Conservation (phyloP, 2,113 vertebrate genomes). For the Amblyornis subalaris region DNA sequence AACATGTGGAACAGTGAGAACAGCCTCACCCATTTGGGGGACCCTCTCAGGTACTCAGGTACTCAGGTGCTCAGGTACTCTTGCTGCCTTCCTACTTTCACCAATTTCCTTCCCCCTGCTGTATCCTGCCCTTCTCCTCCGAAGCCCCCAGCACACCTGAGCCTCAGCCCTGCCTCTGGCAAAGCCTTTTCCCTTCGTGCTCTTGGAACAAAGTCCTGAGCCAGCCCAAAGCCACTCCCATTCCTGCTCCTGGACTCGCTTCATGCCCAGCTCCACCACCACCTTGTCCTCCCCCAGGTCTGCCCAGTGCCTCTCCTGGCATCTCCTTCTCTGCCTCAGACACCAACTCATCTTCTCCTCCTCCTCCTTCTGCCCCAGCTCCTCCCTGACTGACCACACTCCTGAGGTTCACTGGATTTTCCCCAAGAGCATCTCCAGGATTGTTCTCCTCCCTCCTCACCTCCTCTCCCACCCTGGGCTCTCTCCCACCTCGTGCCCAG, state of each 20-base stretch:
- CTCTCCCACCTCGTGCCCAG: rapidly evolving
- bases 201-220: neutral
- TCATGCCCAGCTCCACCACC: neutral
- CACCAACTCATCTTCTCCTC: neutral
- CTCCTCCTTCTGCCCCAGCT: neutral
- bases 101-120: neutral
- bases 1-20: neutral
- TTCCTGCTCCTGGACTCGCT: neutral
- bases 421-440: neutral
- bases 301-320: neutral
- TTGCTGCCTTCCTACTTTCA: neutral
- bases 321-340: neutral
- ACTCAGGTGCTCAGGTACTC: neutral
- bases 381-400: neutral
- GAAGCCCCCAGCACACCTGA: neutral
- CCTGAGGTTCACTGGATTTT: neutral
- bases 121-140: neutral
- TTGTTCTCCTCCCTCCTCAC: neutral
- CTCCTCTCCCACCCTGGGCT: neutral
- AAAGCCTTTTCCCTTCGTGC: neutral
- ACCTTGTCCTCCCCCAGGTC: neutral
- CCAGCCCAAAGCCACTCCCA: neutral
- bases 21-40: rapidly evolving
- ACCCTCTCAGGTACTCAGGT: neutral
- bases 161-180: neutral